Base-by-base conservation (phyloP, 1,140 invertebrate species). In the Rhopalosiphum padi region DNA sequence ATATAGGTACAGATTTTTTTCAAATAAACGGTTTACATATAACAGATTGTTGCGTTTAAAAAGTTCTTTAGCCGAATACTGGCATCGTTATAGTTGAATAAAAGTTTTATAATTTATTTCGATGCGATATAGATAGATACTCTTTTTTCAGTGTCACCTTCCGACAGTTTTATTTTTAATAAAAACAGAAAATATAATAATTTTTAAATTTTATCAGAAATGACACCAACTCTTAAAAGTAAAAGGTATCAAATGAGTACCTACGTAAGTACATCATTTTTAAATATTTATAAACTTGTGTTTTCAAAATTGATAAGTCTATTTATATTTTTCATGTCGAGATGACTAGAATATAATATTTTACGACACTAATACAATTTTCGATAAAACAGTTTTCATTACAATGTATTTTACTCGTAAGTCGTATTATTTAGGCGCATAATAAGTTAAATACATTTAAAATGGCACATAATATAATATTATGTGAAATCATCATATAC, bases 51-150 rank as follows among this genome's bases (percentile, higher is more conserved):
- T 30, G 41, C 23, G 25, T 86, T 86, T 41, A 86, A 86, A 86
- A 86, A 43, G 37, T 85, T 85, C 22, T 85, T 85, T 41, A 25
- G 23, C 22, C 23, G 35, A 43, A 85, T 43, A 85, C 22, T 46
- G 55, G 9, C 37, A 41, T 86, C 41, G 41, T 86, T 37, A 23
- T 86, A 86, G 41, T 30, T 86, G 83, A 86, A 43, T 43, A 86
- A 86, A 86, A 86, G 83, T 86, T 86, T 86, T 86, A 86, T 86
- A 86, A 86, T 86, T 86, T 86, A 86, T 86, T 83, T 83, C 35
- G 82, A 35, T 37, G 82, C 82, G 7, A 86, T 43, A 46, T 43
- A 43, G 23, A 18, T 48, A 48, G 48, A 23, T 86, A 23, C 23
- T 43, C 37, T 41, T 30, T 86, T 86, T 86, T 43, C 30, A 86